Evolutionary conservation across 2,113 vertebrate genomes (phyloP).

Genomic region (Notarius lentiginosus): DNA sequence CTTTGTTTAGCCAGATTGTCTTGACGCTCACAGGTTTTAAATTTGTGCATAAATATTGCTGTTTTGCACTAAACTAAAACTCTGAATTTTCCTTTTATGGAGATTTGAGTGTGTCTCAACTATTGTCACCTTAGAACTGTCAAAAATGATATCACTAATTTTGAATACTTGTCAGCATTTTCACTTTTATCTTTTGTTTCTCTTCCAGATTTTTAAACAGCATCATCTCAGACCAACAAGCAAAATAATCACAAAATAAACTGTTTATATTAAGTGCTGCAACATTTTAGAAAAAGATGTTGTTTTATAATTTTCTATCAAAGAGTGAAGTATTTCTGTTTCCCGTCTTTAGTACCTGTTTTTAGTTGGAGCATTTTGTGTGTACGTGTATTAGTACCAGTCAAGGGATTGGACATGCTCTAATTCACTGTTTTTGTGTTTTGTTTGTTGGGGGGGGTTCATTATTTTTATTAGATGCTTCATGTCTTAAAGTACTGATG

Average conservation of each 20-base stretch:
- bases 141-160: background rate
- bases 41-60: background rate
- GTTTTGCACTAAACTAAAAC: background rate
- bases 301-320: background rate
- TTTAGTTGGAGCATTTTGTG: background rate
- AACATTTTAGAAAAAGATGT: background rate
- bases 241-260: background rate
- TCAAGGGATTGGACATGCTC: no score
- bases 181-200: background rate
- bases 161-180: no score
- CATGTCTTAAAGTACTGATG: no score
- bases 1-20: background rate
- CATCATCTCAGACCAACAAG: background rate
- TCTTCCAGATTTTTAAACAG: conserved; percentile 37
- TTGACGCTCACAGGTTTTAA: background rate
- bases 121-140: background rate
- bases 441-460: background rate
- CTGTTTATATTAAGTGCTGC: background rate
- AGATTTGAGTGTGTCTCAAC: background rate
- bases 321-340: background rate
- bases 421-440: background rate
- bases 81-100: background rate
- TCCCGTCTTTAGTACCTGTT: conserved; percentile 1
- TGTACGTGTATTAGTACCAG: background rate
- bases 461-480: no score